Percentiles rank a stretch among this genome's conserved stretches.
These are phyloP conservation scores for Sturnus vulgaris DNA, from an alignment of 2,113 vertebrate species.

Conservation along the genomic window DNA sequence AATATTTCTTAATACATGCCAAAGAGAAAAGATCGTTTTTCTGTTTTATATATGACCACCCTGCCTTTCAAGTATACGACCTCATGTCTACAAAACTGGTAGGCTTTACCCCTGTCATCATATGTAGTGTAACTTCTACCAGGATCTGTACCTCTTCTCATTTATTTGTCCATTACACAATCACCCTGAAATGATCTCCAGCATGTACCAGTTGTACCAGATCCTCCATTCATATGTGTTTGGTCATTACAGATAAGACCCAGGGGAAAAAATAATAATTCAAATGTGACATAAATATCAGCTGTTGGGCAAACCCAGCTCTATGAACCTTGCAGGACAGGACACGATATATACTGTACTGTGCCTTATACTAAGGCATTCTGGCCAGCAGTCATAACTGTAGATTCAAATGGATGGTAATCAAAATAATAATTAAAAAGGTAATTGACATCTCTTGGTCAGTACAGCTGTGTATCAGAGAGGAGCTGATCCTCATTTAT, in stretches of 20 bases:
- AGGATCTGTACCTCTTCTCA: not conserved
- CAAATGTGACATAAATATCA: not conserved
- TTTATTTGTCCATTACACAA: not conserved
- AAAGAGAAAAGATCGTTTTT: not conserved
- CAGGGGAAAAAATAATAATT: not conserved
- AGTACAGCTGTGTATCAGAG: not conserved
- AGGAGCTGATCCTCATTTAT: not conserved
- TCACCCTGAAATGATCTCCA: not conserved
- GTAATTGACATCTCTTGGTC: not conserved
- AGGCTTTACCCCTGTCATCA: not conserved
- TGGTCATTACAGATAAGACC: not conserved
- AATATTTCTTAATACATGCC: not conserved
- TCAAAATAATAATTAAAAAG: not conserved
- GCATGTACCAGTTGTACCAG: not conserved
- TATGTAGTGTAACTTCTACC: not conserved
- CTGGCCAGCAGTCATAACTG: not conserved
- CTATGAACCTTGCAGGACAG: not conserved
- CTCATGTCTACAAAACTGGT: not conserved
- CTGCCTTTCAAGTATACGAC: not conserved
- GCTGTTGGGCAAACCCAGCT: not conserved
- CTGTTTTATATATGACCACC: not conserved
- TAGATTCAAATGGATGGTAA: not conserved
- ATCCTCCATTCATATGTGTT: not conserved
- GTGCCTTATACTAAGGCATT: not conserved
- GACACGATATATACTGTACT: not conserved